These are phyloP conservation scores for Labeo calbasu DNA, from an alignment of 2,797 vertebrate species.

Conservation along the genomic window DNA sequence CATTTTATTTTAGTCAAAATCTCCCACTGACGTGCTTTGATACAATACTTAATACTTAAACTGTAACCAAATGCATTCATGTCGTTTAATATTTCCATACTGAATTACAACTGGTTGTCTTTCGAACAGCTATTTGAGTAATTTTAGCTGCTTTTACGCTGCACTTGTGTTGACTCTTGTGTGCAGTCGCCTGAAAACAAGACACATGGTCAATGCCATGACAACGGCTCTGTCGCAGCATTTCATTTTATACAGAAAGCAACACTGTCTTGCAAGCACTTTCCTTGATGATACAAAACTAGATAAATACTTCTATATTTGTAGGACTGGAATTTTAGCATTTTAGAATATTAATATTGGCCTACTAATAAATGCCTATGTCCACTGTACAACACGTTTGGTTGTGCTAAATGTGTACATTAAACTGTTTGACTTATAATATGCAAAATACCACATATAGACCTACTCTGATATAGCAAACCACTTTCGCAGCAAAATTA, in stretches of 20 bases:
- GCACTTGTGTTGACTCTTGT: constrained; percentile 6
- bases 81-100: not conserved
- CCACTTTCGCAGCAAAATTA: not conserved
- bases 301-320: not conserved
- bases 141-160: not conserved
- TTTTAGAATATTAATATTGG: not conserved
- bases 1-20: not conserved
- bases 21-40: not conserved
- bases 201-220: constrained; percentile 6
- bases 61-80: not conserved
- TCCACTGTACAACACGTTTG: not conserved
- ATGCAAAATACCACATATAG: not conserved
- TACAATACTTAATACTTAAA: not conserved
- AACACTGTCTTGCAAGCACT: not conserved
- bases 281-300: not conserved
- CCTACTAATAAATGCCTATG: not conserved
- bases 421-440: not conserved
- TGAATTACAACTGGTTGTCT: not conserved
- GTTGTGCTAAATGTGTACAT: not conserved
- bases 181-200: not conserved
- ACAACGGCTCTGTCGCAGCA: not conserved
- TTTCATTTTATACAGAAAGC: constrained; percentile 9
- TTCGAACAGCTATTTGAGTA: not conserved
- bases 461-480: not conserved
- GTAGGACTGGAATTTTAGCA: not conserved